Conservation (phyloP, 2,888 invertebrate species). For the Cryptus armator region DNA sequence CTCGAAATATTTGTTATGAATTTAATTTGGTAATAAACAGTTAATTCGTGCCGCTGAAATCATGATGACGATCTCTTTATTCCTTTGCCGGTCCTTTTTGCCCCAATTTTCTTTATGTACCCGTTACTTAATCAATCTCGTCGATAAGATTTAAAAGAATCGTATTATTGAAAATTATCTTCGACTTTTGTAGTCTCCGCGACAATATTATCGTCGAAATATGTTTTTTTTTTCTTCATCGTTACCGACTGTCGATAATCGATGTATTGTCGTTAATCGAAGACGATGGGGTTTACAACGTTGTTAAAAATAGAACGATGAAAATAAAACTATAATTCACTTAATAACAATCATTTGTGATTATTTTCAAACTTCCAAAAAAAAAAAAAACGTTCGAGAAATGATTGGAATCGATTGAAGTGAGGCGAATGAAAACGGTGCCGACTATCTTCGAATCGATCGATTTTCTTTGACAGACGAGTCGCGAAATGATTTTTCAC, state of each 20-base stretch:
- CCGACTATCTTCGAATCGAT: background rate
- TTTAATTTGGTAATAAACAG: too few species aligned
- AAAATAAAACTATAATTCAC: background rate
- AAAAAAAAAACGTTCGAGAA: background rate
- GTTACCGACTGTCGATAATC: background rate
- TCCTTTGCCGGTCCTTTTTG: too few species aligned
- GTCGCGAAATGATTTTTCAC: constrained; percentile 21
- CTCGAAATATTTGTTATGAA: too few species aligned
- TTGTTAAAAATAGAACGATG: background rate
- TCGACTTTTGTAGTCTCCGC: constrained; percentile 1
- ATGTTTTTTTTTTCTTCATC: background rate
- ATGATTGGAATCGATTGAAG: background rate
- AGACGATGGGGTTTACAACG: background rate
- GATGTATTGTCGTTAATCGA: background rate
- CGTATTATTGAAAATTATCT: background rate
- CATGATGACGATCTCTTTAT: too few species aligned
- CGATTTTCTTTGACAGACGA: background rate
- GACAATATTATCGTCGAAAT: background rate
- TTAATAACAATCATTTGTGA: background rate
- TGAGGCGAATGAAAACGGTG: background rate
- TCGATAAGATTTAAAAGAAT: constrained; percentile 4
- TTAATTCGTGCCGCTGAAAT: too few species aligned
- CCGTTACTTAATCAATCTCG: too few species aligned
- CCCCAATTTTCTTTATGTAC: too few species aligned
- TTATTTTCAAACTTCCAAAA: background rate